phyloP scores from a whole-genome alignment of 2,888 invertebrate genomes.

The Agriopis marginaria region DNA sequence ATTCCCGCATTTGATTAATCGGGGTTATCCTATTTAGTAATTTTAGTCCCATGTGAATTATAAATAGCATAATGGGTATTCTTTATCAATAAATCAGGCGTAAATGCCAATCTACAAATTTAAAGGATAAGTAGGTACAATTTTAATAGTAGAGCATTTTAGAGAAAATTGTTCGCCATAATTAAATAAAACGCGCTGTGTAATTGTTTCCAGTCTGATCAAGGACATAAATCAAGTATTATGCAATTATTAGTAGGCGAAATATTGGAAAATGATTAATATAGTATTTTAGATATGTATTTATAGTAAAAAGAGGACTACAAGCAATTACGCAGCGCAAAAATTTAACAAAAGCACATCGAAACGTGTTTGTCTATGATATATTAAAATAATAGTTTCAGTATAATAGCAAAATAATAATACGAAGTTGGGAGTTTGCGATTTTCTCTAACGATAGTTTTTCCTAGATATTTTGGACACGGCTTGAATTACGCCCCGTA shows the following conservation, averaged over 20 bases:
- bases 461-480: constrained; percentile 60
- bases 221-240: constrained; percentile 58
- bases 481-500: constrained; percentile 64
- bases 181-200: constrained; percentile 49
- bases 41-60: constrained; percentile 8
- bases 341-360: constrained; percentile 49
- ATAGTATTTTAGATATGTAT: constrained; percentile 69
- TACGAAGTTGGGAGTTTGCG: constrained; percentile 58
- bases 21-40: constrained; percentile 5
- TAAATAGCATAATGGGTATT: constrained; percentile 22
- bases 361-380: constrained; percentile 49
- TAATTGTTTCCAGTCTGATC: constrained; percentile 51
- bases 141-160: constrained; percentile 52
- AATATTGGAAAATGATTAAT: constrained; percentile 60
- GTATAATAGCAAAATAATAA: constrained; percentile 46
- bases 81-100: constrained; percentile 23
- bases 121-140: constrained; percentile 77
- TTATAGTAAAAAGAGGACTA: constrained; percentile 46
- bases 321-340: constrained; percentile 42
- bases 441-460: constrained; percentile 59
- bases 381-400: constrained; percentile 66
- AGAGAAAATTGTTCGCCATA: constrained; percentile 57
- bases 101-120: constrained; percentile 33
- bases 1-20: constrained; percentile 1
- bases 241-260: constrained; percentile 68